These are phyloP conservation scores for Neodiprion fabricii DNA, from an alignment of 1,140 invertebrate species.

Conservation along the genomic window DNA sequence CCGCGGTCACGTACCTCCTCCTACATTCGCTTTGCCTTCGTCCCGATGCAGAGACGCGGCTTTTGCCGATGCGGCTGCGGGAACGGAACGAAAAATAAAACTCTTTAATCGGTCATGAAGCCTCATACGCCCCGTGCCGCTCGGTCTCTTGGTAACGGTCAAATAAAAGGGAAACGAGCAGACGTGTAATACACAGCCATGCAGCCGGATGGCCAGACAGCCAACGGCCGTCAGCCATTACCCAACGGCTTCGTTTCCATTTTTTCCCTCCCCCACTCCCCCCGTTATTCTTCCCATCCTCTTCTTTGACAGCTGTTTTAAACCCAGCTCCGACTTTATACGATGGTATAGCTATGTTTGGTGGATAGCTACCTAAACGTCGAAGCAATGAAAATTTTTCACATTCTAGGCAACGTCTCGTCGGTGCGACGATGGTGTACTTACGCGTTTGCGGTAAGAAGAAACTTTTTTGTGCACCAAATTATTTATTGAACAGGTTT, in stretches of 20 bases:
- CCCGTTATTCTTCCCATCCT: neutral
- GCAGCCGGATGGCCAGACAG: slow-evolving; percentile 1
- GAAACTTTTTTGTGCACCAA: too few relatives aligned
- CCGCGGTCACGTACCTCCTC: neutral
- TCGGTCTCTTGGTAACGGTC: neutral
- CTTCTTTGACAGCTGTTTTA: neutral
- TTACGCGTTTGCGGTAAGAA: too few relatives aligned
- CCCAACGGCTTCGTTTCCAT: neutral
- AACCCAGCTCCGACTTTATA: too few relatives aligned
- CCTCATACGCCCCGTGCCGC: neutral
- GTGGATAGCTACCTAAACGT: too few relatives aligned
- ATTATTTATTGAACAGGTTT: too few relatives aligned
- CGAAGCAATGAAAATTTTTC: too few relatives aligned
- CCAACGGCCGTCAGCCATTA: neutral
- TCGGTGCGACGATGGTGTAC: too few relatives aligned
- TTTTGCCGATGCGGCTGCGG: neutral
- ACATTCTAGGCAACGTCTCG: too few relatives aligned
- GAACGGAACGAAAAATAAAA: neutral
- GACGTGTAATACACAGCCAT: too few relatives aligned
- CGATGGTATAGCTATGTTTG: too few relatives aligned
- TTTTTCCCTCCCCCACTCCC: neutral
- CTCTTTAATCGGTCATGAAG: slow-evolving; percentile 7
- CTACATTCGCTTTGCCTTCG: neutral
- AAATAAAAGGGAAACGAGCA: slow-evolving; percentile 3
- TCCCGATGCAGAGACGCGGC: too few relatives aligned